A percentile compares a stretch with the other conserved stretches of the same genome.
Evolutionary conservation across 1,140 invertebrate species (phyloP).

Genomic region (Cydia splendana): DNA sequence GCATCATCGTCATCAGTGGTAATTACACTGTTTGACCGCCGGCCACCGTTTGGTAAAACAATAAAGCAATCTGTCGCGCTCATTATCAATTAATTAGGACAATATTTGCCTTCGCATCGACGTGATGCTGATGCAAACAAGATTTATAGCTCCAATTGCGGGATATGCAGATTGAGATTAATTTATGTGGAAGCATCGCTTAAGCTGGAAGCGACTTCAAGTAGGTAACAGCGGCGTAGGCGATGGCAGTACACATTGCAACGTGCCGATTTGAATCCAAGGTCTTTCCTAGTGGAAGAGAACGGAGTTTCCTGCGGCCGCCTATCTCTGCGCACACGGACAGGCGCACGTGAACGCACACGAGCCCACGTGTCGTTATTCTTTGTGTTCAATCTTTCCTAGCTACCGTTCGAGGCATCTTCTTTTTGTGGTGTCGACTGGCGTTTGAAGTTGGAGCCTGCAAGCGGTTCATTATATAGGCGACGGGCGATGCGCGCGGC

Average conservation of each 20-base stretch:
- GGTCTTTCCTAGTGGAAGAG: constrained; percentile 81
- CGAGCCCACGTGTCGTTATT: constrained; percentile 71
- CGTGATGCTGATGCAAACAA: constrained; percentile 36
- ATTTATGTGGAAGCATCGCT: constrained; percentile 65
- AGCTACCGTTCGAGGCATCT: constrained; percentile 73
- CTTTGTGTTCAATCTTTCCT: constrained; percentile 74
- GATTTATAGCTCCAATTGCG: constrained; percentile 13
- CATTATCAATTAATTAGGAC: constrained; percentile 57
- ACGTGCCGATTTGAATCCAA: constrained; percentile 77
- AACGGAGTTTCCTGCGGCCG: constrained; percentile 80
- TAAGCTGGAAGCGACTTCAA: constrained; percentile 60
- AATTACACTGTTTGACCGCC: constrained; percentile 57
- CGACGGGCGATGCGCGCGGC: constrained; percentile 71
- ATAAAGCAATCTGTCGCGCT: constrained; percentile 64
- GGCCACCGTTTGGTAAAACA: constrained; percentile 57
- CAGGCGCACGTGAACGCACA: constrained; percentile 70
- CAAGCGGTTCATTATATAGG: constrained; percentile 74
- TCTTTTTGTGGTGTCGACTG: constrained; percentile 72
- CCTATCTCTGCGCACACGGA: constrained; percentile 74
- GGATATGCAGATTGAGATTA: constrained; percentile 35
- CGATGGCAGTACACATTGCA: constrained; percentile 76
- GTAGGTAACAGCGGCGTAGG: constrained; percentile 74
- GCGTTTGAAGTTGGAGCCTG: constrained; percentile 69
- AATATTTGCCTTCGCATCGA: constrained; percentile 43
- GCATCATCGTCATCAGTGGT: constrained; percentile 62